These are phyloP conservation scores for Pocillopora verrucosa DNA, from an alignment of 64 coral and sea anemone genomes.

Conservation along the genomic window DNA sequence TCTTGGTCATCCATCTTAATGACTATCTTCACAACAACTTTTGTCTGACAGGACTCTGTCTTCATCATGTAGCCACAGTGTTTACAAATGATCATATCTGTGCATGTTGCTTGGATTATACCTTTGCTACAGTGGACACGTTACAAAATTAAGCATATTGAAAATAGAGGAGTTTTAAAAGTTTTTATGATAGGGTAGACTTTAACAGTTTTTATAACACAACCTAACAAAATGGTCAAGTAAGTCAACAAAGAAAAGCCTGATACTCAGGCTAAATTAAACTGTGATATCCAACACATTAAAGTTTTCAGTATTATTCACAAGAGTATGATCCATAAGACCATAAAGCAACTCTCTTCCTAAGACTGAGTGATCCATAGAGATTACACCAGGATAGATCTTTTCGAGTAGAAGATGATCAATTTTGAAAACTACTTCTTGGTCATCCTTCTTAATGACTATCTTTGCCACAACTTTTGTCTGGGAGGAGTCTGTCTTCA, in stretches of 20 bases:
- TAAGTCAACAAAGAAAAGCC: too few species aligned
- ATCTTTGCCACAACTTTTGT: constrained; percentile 61
- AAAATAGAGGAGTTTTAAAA: too few species aligned
- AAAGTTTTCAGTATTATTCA: constrained; percentile 59
- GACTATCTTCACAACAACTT: constrained; percentile 65
- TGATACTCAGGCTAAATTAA: too few species aligned
- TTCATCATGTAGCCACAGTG: constrained; percentile 78
- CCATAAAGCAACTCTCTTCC: constrained; percentile 70
- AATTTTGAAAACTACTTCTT: constrained; percentile 73
- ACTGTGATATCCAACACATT: too few species aligned
- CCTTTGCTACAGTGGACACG: constrained; percentile 73
- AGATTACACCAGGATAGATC: constrained; percentile 57
- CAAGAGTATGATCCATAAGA: constrained; percentile 72
- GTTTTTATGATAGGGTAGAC: too few species aligned
- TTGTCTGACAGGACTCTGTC: constrained; percentile 74
- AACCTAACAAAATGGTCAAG: too few species aligned
- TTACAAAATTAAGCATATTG: neutral
- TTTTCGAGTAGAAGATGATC: constrained; percentile 58
- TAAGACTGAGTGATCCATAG: constrained; percentile 60
- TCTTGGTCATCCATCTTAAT: constrained; percentile 49
- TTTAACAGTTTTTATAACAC: too few species aligned
- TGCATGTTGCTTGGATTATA: constrained; percentile 75
- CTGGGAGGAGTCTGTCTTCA: constrained; percentile 72
- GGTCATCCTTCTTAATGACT: constrained; percentile 49
- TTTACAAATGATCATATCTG: constrained; percentile 71